A percentile compares a stretch with the other conserved stretches of the same genome.
Evolutionary conservation across 2,888 invertebrate genomes (phyloP).

Genomic region (Dryobotodes eremita): DNA sequence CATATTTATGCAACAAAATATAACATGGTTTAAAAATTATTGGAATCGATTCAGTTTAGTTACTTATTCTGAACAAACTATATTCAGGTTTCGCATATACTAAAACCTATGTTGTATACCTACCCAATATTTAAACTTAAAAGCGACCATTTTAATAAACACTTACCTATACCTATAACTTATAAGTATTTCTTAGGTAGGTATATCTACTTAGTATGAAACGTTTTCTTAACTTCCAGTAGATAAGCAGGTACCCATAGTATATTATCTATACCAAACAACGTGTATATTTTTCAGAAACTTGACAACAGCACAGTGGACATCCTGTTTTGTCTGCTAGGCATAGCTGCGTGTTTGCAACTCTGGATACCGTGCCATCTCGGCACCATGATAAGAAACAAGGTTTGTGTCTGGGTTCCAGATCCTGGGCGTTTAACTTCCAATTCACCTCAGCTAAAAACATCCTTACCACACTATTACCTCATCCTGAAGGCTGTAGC

Average conservation of each 20-base stretch:
- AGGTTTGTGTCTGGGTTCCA: slow-evolving; percentile 68
- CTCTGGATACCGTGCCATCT: slow-evolving; percentile 84
- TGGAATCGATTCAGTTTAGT: too few relatives aligned
- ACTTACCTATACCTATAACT: too few relatives aligned
- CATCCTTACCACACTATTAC: not conserved
- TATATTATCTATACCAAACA: not conserved
- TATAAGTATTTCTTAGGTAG: too few relatives aligned
- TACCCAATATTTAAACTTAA: not conserved
- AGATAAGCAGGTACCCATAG: not conserved
- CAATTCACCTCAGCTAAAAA: not conserved
- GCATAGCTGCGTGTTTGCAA: slow-evolving; percentile 71
- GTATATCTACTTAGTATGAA: not conserved
- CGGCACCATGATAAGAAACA: slow-evolving; percentile 79
- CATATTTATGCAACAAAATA: too few relatives aligned
- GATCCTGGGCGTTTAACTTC: not conserved
- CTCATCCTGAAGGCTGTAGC: not conserved
- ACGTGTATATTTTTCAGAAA: slow-evolving; percentile 68
- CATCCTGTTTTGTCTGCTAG: slow-evolving; percentile 74
- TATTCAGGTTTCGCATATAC: too few relatives aligned
- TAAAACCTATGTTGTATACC: too few relatives aligned
- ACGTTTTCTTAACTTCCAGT: not conserved
- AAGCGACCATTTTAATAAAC: not conserved
- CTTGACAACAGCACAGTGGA: slow-evolving; percentile 78
- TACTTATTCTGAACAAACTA: too few relatives aligned
- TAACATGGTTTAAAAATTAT: too few relatives aligned